phyloP scores from a whole-genome alignment of 2,113 vertebrate species.

The Channa maculata region DNA sequence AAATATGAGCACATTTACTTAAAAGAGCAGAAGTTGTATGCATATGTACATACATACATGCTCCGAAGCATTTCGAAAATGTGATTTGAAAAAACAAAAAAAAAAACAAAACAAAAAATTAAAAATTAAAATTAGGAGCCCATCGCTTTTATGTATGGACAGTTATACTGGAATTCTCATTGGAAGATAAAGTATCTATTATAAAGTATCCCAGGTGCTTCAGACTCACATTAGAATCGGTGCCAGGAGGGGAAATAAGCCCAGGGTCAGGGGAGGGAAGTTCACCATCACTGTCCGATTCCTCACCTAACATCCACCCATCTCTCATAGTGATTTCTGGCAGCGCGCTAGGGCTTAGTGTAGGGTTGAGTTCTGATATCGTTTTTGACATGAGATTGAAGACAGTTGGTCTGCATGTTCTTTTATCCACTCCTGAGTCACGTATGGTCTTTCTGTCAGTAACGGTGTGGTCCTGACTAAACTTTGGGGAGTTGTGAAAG shows the following conservation, averaged over 20 bases:
- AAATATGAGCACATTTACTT: too few species aligned
- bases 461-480: slow-evolving; percentile 50
- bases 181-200: background rate
- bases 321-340: slow-evolving; percentile 79
- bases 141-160: background rate
- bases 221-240: slow-evolving; percentile 80
- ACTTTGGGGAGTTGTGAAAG: slow-evolving; percentile 62
- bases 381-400: slow-evolving; percentile 81
- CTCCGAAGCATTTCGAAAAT: background rate
- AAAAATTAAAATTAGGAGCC: too few species aligned
- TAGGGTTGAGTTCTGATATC: slow-evolving; percentile 75
- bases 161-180: background rate
- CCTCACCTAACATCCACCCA: slow-evolving; percentile 79
- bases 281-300: slow-evolving; percentile 80
- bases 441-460: slow-evolving; percentile 39
- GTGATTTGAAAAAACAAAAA: too few species aligned
- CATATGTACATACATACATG: too few species aligned
- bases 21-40: too few species aligned
- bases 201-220: slow-evolving; percentile 1
- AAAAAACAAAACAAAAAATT: background rate
- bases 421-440: slow-evolving; percentile 59
- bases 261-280: slow-evolving; percentile 67
- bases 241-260: slow-evolving; percentile 75
- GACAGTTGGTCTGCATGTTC: slow-evolving; percentile 74
- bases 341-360: slow-evolving; percentile 76